Conservation (phyloP, 2,888 invertebrate genomes). For the Troides oblongomaculatus region DNA sequence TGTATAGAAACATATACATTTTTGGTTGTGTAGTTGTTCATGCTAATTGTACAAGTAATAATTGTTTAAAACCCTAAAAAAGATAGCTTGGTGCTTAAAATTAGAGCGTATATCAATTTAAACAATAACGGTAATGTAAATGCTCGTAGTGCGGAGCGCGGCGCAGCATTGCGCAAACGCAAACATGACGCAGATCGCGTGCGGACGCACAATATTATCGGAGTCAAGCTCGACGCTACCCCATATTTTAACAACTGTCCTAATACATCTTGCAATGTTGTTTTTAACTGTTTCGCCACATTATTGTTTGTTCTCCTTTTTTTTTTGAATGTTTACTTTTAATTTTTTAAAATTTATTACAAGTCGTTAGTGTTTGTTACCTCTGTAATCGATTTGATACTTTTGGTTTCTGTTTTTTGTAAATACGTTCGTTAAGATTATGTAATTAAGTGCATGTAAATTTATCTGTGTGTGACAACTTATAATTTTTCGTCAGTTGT, state of each 20-base stretch:
- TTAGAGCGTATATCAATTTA: conserved; percentile 28
- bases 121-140: conserved; percentile 31
- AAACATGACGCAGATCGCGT: conserved; percentile 65
- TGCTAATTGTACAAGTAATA: neutral
- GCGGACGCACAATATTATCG: conserved; percentile 67
- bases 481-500: conserved; percentile 30
- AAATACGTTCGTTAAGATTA: conserved; percentile 3
- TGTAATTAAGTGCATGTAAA: conserved; percentile 57
- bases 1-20: too few relatives aligned
- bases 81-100: neutral
- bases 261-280: conserved; percentile 80
- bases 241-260: conserved; percentile 81
- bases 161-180: conserved; percentile 46
- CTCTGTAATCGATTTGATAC: conserved; percentile 34
- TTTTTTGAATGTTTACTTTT: conserved; percentile 73
- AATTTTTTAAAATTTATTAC: conserved; percentile 65
- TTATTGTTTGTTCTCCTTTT: conserved; percentile 70
- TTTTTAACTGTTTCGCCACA: conserved; percentile 78
- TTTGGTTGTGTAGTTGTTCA: too few relatives aligned
- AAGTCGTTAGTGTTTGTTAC: conserved; percentile 42
- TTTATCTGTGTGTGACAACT: conserved; percentile 72
- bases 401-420: conserved; percentile 17
- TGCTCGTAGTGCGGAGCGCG: conserved; percentile 31
- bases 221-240: conserved; percentile 70
- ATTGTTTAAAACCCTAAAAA: too few relatives aligned